Evolutionary conservation across 2,888 invertebrate genomes (phyloP).

Genomic region (Cosmopolites sordidus): DNA sequence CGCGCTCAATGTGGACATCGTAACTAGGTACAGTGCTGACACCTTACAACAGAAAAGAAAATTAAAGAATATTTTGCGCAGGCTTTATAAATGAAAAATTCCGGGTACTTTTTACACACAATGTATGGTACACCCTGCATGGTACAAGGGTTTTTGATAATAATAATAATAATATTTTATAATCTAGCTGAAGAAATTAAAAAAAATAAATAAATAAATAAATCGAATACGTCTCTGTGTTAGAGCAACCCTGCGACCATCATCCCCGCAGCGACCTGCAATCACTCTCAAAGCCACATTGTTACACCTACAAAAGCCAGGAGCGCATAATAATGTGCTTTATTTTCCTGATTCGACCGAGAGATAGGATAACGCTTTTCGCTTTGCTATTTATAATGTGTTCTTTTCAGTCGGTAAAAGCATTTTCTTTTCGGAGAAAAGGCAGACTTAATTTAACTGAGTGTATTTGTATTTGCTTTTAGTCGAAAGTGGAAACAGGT

Average conservation of each 20-base stretch:
- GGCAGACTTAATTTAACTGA: not conserved
- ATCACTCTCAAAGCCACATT: slow-evolving; percentile 27
- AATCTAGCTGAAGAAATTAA: too few species aligned
- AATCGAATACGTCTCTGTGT: not conserved
- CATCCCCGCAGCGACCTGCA: slow-evolving; percentile 22
- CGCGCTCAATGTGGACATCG: too few species aligned
- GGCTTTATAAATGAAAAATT: too few species aligned
- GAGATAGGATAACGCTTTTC: slow-evolving; percentile 3
- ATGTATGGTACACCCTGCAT: too few species aligned
- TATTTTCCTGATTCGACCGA: slow-evolving; percentile 16
- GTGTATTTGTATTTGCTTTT: slow-evolving; percentile 1
- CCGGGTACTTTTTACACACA: too few species aligned
- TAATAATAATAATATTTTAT: too few species aligned
- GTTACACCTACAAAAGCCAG: slow-evolving; percentile 27
- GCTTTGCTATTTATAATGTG: slow-evolving; percentile 7
- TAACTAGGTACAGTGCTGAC: too few species aligned
- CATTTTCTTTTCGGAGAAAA: slow-evolving; percentile 2
- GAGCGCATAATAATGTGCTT: slow-evolving; percentile 25
- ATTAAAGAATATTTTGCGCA: too few species aligned
- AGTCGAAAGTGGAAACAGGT: slow-evolving; percentile 1
- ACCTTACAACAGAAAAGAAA: too few species aligned
- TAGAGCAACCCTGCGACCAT: slow-evolving; percentile 8
- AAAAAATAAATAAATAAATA: too few species aligned
- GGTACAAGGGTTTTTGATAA: too few species aligned
- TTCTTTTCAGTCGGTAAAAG: slow-evolving; percentile 3